phyloP scores from a whole-genome alignment of 2,888 invertebrate species.

The Drosophila fungiperda region DNA sequence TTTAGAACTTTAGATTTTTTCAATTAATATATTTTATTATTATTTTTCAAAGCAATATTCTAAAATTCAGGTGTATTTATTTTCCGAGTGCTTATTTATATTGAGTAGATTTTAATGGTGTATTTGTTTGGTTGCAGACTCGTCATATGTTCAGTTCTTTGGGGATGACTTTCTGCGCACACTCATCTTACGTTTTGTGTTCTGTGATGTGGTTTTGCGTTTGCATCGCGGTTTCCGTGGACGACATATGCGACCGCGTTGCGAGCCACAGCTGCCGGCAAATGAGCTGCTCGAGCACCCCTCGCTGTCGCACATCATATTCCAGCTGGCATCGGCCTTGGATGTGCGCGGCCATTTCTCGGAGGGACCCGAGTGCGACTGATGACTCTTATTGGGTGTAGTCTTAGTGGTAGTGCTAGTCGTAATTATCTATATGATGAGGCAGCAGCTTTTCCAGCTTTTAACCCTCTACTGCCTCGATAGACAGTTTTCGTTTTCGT shows the following conservation, averaged over 20 bases:
- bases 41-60: too few relatives aligned
- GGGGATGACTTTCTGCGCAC: conserved; percentile 97
- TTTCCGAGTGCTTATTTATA: background rate
- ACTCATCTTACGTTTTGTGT: conserved; percentile 94
- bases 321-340: conserved; percentile 93
- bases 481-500: conserved; percentile 49
- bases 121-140: conserved; percentile 85
- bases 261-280: conserved; percentile 94
- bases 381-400: conserved; percentile 83
- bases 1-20: too few relatives aligned
- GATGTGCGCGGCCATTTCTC: conserved; percentile 89
- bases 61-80: background rate
- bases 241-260: conserved; percentile 93
- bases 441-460: conserved; percentile 62
- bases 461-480: conserved; percentile 49
- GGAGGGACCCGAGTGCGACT: conserved; percentile 85
- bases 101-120: background rate
- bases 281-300: conserved; percentile 94
- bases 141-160: conserved; percentile 93
- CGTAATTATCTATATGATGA: conserved; percentile 65
- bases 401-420: conserved; percentile 70
- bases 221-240: conserved; percentile 94
- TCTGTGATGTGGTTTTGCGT: conserved; percentile 95
- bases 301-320: conserved; percentile 90
- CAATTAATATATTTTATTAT: too few relatives aligned